phyloP scores from a whole-genome alignment of 2,888 invertebrate species.

The Scaptomyza polygonia region DNA sequence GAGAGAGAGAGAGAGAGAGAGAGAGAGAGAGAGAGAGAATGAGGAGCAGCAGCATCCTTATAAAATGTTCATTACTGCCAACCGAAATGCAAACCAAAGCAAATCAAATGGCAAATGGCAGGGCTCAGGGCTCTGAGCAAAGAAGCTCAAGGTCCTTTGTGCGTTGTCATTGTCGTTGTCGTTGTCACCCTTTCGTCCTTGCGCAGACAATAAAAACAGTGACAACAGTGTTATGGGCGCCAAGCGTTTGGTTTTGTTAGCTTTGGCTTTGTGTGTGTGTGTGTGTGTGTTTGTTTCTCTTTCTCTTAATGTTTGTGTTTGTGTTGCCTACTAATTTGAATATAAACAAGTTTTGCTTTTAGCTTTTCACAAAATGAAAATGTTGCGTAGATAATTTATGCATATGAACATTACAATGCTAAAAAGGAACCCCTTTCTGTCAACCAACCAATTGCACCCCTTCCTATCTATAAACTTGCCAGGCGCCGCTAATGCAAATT shows the following conservation, averaged over 20 bases:
- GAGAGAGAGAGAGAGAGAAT: neutral
- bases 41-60: constrained; percentile 55
- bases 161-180: constrained; percentile 1
- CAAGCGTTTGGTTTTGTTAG: constrained; percentile 17
- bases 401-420: constrained; percentile 55
- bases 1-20: neutral
- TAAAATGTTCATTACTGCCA: constrained; percentile 72
- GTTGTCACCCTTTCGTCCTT: constrained; percentile 55
- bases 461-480: constrained; percentile 17
- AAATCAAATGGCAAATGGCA: constrained; percentile 68
- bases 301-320: constrained; percentile 28
- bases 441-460: constrained; percentile 17
- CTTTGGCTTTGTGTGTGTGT: constrained; percentile 12
- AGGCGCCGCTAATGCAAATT: constrained; percentile 69
- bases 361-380: constrained; percentile 67
- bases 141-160: constrained; percentile 62
- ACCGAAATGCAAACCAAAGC: constrained; percentile 64
- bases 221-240: constrained; percentile 23
- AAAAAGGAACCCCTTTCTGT: constrained; percentile 17
- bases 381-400: constrained; percentile 72
- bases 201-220: constrained; percentile 54
- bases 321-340: constrained; percentile 78
- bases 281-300: constrained; percentile 9
- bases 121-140: constrained; percentile 10
- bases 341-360: constrained; percentile 76